A percentile compares a stretch with the other conserved stretches of the same genome.
These are phyloP conservation scores for Podiceps cristatus DNA, from an alignment of 2,113 vertebrate species.

Conservation along the genomic window DNA sequence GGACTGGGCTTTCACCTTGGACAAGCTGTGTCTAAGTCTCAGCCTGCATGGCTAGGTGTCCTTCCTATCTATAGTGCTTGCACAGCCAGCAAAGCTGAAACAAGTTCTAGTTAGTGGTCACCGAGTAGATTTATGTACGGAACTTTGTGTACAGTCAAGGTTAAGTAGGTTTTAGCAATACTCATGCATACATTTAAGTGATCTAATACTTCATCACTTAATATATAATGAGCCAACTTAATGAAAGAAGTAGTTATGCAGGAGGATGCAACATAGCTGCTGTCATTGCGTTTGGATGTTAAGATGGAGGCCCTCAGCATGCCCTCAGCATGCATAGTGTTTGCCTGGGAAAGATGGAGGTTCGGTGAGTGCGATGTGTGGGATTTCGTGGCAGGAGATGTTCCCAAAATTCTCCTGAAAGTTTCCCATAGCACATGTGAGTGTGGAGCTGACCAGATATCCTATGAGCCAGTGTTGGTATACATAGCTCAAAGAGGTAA, in stretches of 20 bases:
- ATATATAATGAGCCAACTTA: not conserved
- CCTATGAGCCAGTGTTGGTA: not conserved
- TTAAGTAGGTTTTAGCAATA: not conserved
- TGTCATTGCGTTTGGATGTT: not conserved
- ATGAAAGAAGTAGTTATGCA: not conserved
- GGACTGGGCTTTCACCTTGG: not conserved
- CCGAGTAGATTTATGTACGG: not conserved
- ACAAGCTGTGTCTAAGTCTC: not conserved
- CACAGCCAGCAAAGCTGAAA: not conserved
- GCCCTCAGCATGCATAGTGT: rapidly evolving
- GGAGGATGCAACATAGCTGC: not conserved
- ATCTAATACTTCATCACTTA: not conserved
- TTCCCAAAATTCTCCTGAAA: not conserved
- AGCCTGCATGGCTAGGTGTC: not conserved
- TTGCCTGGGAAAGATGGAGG: not conserved
- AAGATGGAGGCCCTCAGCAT: not conserved
- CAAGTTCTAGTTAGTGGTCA: not conserved
- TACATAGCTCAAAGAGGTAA: not conserved
- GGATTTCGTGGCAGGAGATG: not conserved
- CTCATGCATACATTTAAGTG: not conserved
- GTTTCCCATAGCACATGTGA: not conserved
- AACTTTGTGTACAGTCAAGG: not conserved
- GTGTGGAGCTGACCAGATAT: not conserved
- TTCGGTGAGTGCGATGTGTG: rapidly evolving
- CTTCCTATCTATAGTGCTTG: rapidly evolving